Percentiles rank a stretch among this genome's conserved stretches.
These are phyloP conservation scores for Phenganax stokvisi DNA, from an alignment of 92 coral and sea anemone species.

Conservation along the genomic window DNA sequence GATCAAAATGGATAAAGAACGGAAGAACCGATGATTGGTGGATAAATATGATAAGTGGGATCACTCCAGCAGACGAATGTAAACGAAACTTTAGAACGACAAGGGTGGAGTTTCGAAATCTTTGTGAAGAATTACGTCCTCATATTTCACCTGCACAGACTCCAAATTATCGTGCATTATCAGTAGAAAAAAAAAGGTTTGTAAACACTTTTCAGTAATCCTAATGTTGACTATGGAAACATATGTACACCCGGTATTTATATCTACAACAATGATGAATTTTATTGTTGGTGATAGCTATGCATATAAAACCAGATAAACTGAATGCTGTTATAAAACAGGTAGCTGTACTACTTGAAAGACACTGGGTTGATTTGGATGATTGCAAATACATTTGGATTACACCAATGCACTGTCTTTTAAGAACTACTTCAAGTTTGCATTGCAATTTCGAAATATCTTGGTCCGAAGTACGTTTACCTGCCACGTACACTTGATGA, in stretches of 20 bases:
- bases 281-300: too few relatives aligned
- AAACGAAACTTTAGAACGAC: constrained; percentile 45
- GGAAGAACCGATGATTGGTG: constrained; percentile 48
- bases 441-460: not conserved
- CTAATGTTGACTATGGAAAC: too few relatives aligned
- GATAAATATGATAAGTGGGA: constrained; percentile 41
- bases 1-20: not conserved
- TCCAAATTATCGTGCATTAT: not conserved
- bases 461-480: constrained; percentile 11
- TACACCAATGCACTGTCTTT: not conserved
- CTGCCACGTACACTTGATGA: not conserved
- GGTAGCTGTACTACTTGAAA: constrained; percentile 3
- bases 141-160: constrained; percentile 19
- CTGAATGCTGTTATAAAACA: too few relatives aligned
- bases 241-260: too few relatives aligned
- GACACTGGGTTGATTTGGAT: not conserved
- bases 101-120: constrained; percentile 23
- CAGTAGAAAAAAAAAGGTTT: not conserved
- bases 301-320: too few relatives aligned
- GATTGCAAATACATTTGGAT: constrained; percentile 21
- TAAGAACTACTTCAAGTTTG: not conserved
- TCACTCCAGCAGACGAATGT: constrained; percentile 44
- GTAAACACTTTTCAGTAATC: too few relatives aligned
- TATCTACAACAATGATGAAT: too few relatives aligned
- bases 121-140: constrained; percentile 36